These are phyloP conservation scores for Blomia tropicalis DNA, from an alignment of 2,888 invertebrate species.

Conservation along the genomic window DNA sequence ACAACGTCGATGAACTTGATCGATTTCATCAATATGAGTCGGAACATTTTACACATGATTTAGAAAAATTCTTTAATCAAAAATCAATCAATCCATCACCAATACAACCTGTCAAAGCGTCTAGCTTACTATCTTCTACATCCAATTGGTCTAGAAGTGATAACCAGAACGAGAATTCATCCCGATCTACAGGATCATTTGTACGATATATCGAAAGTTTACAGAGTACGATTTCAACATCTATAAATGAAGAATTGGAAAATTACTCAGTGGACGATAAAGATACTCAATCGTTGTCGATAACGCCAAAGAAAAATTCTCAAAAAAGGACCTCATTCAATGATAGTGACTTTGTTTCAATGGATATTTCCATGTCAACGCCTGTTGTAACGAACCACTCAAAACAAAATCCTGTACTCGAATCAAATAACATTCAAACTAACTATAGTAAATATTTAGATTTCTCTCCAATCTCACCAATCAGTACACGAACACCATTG, in stretches of 20 bases:
- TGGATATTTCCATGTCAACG: background rate
- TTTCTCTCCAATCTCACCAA: slow-evolving; percentile 4
- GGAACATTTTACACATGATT: background rate
- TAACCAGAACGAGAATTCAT: background rate
- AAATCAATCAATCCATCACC: background rate
- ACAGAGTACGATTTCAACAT: background rate
- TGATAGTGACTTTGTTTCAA: background rate
- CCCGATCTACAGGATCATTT: slow-evolving; percentile 8
- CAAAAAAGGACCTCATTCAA: background rate
- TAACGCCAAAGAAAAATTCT: background rate
- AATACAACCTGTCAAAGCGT: background rate
- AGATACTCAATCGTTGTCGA: background rate
- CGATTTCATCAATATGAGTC: slow-evolving; percentile 4
- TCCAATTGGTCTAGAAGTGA: background rate
- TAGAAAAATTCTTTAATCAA: background rate
- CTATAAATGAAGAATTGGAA: background rate
- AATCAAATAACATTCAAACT: background rate
- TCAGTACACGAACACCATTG: slow-evolving; percentile 1
- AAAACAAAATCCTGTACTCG: background rate
- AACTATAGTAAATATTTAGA: background rate
- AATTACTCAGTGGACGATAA: background rate
- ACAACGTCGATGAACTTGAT: background rate
- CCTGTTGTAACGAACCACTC: background rate
- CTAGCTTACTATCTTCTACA: background rate
- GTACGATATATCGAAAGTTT: background rate